Evolutionary conservation across 64 coral and sea anemone species (phyloP).

Genomic region (Acropora yongei): DNA sequence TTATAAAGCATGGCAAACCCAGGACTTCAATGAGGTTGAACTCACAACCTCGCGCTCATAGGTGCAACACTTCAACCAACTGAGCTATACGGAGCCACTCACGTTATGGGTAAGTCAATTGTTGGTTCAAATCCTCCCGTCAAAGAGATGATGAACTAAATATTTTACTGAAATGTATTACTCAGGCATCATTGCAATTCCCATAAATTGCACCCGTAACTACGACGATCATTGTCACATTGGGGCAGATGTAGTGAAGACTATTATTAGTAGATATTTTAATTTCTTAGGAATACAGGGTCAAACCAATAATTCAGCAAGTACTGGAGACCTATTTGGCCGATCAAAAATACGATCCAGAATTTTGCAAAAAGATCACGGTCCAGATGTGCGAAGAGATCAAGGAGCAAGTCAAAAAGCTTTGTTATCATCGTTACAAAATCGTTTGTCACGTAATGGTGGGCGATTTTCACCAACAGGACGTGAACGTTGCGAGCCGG

Average conservation of each 20-base stretch:
- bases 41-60: too few species aligned
- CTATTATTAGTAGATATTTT: neutral
- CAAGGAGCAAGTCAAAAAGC: constrained; percentile 79
- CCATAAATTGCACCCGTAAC: too few species aligned
- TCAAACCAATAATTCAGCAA: constrained; percentile 43
- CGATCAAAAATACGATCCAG: constrained; percentile 58
- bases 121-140: too few species aligned
- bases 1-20: too few species aligned
- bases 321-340: constrained; percentile 19
- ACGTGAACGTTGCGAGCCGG: constrained; percentile 70
- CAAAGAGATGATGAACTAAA: too few species aligned
- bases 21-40: too few species aligned
- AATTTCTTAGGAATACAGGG: constrained; percentile 5
- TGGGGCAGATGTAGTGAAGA: neutral
- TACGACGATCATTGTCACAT: too few species aligned
- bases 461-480: constrained; percentile 75
- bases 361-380: constrained; percentile 39
- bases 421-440: constrained; percentile 91
- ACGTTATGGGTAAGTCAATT: too few species aligned
- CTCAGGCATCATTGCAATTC: too few species aligned
- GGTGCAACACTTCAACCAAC: too few species aligned
- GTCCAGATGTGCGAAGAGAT: constrained; percentile 63
- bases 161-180: too few species aligned
- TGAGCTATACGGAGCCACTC: too few species aligned
- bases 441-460: constrained; percentile 88